Percentiles rank a stretch among this genome's conserved stretches.
Evolutionary conservation across 2,797 vertebrate genomes (phyloP).

Genomic region (Orientallactaga sibirica): DNA sequence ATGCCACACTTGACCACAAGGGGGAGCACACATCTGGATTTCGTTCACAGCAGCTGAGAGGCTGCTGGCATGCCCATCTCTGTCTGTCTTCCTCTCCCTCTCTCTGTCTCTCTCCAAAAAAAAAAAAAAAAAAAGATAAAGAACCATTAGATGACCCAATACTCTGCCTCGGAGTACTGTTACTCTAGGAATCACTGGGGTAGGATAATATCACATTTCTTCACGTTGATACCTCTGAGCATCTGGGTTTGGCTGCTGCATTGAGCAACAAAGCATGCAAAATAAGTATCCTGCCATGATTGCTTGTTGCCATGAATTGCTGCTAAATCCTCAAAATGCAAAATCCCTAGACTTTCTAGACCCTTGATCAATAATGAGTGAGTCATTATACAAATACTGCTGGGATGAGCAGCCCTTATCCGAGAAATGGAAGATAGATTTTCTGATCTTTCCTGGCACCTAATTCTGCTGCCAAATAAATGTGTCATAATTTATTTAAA

Average conservation of each 20-base stretch:
- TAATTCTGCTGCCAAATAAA: conserved; percentile 79
- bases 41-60: too few species aligned
- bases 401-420: conserved; percentile 72
- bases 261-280: conserved; percentile 70
- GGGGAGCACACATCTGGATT: too few species aligned
- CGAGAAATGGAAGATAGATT: conserved; percentile 82
- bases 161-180: conserved; percentile 43
- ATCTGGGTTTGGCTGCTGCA: conserved; percentile 63
- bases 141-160: neutral
- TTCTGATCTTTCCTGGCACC: conserved; percentile 81
- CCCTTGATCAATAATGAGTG: conserved; percentile 77
- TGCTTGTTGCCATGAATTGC: conserved; percentile 69
- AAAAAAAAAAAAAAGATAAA: neutral
- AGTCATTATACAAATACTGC: conserved; percentile 75
- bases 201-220: conserved; percentile 17
- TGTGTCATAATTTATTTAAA: conserved; percentile 85
- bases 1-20: too few species aligned
- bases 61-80: too few species aligned
- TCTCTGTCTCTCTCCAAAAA: too few species aligned
- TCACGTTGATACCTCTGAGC: conserved; percentile 49
- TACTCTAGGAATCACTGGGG: conserved; percentile 37
- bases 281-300: conserved; percentile 62
- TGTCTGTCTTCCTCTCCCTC: too few species aligned
- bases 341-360: conserved; percentile 66
- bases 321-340: conserved; percentile 74